phyloP scores from a whole-genome alignment of 2,888 invertebrate genomes.

The Mantis religiosa region DNA sequence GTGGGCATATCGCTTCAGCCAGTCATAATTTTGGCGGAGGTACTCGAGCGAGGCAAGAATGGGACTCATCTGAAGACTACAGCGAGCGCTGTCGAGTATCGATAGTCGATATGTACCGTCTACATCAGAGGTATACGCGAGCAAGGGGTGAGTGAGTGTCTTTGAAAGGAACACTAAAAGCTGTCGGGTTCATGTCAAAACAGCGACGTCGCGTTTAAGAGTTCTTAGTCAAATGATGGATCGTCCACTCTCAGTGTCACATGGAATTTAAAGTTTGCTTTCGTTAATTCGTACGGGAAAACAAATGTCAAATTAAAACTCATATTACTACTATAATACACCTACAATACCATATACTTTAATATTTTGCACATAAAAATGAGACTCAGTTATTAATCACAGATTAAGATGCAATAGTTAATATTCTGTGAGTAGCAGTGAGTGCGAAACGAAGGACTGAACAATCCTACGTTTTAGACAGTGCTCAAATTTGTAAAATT shows the following conservation, averaged over 20 bases:
- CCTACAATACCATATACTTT: too few relatives aligned
- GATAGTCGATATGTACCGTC: neutral
- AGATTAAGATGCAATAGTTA: too few relatives aligned
- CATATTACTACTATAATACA: too few relatives aligned
- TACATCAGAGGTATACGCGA: neutral
- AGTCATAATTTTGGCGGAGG: neutral
- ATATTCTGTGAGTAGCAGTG: too few relatives aligned
- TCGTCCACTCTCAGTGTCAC: neutral
- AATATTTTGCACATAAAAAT: too few relatives aligned
- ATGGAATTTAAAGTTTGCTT: neutral
- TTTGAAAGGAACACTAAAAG: neutral
- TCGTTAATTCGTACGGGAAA: too few relatives aligned
- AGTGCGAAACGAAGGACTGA: too few relatives aligned
- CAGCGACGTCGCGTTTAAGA: neutral
- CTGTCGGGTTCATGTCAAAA: neutral
- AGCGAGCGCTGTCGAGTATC: neutral
- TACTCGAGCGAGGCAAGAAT: neutral
- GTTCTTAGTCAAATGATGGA: neutral
- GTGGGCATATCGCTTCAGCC: neutral
- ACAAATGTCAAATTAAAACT: too few relatives aligned
- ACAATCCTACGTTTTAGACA: too few relatives aligned
- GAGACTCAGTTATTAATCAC: too few relatives aligned
- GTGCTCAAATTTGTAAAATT: too few relatives aligned
- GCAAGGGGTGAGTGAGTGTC: neutral
- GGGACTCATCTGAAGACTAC: neutral